Conservation (phyloP, 2,888 invertebrate species). For the Galerucella nymphaeae region DNA sequence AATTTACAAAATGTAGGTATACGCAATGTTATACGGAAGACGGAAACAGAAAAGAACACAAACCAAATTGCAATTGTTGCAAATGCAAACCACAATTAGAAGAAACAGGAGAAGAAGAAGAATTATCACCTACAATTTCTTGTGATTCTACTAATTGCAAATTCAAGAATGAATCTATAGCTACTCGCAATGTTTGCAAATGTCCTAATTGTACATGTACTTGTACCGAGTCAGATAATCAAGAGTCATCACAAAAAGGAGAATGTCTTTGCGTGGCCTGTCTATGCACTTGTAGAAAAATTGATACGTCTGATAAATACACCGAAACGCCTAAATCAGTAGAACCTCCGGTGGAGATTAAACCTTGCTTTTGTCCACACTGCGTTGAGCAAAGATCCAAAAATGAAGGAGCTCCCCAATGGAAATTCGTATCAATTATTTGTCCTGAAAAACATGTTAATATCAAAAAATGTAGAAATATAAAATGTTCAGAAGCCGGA, state of each 20-base stretch:
- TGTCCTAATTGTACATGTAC: not conserved
- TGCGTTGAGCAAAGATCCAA: not conserved
- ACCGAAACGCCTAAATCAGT: not conserved
- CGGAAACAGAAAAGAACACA: not conserved
- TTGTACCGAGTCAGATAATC: not conserved
- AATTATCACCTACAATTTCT: too few species aligned
- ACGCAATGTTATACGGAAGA: not conserved
- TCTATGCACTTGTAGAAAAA: not conserved
- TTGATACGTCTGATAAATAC: not conserved
- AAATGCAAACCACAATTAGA: not conserved
- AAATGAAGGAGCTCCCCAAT: not conserved
- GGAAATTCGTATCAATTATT: not conserved
- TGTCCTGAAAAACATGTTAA: not conserved
- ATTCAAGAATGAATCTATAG: not conserved
- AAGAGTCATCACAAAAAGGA: not conserved
- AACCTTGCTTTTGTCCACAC: not conserved
- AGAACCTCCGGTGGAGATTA: not conserved
- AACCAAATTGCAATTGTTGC: not conserved
- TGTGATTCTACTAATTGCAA: too few species aligned
- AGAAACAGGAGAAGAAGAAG: not conserved
- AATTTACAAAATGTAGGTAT: not conserved
- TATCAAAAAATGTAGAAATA: not conserved
- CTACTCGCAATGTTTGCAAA: not conserved
- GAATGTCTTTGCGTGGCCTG: not conserved
- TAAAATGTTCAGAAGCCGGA: not conserved